phyloP scores from a whole-genome alignment of 2,113 vertebrate genomes.

The Thinocorus orbignyianus region DNA sequence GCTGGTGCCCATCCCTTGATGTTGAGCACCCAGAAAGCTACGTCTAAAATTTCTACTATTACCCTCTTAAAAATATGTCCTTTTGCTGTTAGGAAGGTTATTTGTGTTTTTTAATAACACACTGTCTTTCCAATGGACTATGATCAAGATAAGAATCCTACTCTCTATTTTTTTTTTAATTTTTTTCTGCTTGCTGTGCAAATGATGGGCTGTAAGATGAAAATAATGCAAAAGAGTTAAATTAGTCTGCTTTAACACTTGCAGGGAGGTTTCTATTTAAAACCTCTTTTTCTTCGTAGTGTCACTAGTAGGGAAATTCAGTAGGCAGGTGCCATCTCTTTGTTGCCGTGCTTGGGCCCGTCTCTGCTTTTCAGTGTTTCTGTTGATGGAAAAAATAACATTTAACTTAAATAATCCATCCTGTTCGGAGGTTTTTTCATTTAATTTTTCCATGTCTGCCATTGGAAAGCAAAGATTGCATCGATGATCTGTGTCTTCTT shows the following conservation, averaged over 20 bases:
- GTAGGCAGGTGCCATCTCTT: conserved; percentile 60
- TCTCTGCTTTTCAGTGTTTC: conserved; percentile 8
- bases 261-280: conserved; percentile 46
- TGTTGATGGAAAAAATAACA: neutral
- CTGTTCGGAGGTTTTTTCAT: too few relatives aligned
- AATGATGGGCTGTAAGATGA: neutral
- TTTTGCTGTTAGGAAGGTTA: conserved; percentile 1
- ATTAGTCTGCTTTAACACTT: conserved; percentile 54
- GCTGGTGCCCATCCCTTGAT: neutral
- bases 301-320: conserved; percentile 57
- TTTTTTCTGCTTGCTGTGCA: neutral
- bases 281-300: neutral
- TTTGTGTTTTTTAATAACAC: conserved; percentile 25
- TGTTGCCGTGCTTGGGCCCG: neutral
- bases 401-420: too few relatives aligned
- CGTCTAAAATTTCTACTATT: neutral
- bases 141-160: neutral
- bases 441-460: too few relatives aligned
- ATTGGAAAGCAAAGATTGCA: neutral
- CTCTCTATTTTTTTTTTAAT: neutral
- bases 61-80: neutral
- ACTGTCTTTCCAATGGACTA: neutral
- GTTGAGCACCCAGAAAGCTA: neutral
- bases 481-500: neutral
- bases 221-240: conserved; percentile 50